Evolutionary conservation across 2,113 vertebrate genomes (phyloP).

Genomic region (Synchiropus splendidus): DNA sequence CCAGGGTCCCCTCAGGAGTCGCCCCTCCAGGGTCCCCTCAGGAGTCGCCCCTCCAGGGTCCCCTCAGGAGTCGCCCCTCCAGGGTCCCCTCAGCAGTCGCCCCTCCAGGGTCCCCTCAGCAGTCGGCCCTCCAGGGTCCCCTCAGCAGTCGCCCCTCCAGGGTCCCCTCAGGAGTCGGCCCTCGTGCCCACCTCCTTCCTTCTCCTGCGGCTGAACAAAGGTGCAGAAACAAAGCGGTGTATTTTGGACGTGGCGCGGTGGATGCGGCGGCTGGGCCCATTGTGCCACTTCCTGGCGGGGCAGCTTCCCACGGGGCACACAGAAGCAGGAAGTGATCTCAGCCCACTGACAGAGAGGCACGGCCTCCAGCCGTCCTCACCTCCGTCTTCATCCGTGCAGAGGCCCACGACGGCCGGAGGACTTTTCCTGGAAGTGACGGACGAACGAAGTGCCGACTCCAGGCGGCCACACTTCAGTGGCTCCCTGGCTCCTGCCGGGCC

Average conservation of each 20-base stretch:
- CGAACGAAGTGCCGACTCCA: constrained; percentile 63
- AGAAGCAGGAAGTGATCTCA: constrained; percentile 65
- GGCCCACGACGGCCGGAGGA: constrained; percentile 46
- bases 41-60: no score
- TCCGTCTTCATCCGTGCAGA: constrained; percentile 43
- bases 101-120: no score
- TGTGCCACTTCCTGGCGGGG: constrained; percentile 59
- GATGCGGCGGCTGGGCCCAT: constrained; percentile 37
- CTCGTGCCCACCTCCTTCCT: no score
- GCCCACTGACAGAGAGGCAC: no score
- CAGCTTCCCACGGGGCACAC: constrained; percentile 43
- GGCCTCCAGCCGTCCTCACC: constrained; percentile 47
- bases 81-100: no score
- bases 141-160: no score
- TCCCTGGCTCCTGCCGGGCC: background rate
- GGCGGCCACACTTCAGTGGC: constrained; percentile 62
- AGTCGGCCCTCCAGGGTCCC: no score
- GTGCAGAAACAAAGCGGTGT: constrained; percentile 28
- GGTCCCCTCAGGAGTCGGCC: no score
- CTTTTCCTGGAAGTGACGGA: constrained; percentile 66
- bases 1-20: no score
- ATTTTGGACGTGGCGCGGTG: constrained; percentile 24
- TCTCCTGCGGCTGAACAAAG: background rate
- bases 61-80: no score
- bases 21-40: no score